Evolutionary conservation across 2,888 invertebrate species (phyloP).

Genomic region (Lasioglossum leucozonium): DNA sequence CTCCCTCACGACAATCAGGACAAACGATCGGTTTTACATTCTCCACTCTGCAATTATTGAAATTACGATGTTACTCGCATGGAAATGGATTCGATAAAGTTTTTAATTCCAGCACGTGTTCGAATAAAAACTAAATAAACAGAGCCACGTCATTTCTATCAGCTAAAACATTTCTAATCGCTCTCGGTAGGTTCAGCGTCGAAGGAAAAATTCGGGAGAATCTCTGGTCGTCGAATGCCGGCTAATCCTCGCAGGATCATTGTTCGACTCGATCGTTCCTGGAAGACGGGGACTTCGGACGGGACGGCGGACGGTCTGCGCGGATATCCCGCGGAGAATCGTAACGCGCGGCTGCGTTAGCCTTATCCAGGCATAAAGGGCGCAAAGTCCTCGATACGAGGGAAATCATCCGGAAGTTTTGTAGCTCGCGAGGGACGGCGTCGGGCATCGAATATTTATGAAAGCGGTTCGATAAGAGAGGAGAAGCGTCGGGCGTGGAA

Average conservation of each 20-base stretch:
- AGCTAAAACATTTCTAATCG: no score
- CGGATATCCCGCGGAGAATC: conserved; percentile 38
- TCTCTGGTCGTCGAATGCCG: background rate
- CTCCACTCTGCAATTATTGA: no score
- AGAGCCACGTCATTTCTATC: no score
- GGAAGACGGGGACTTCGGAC: background rate
- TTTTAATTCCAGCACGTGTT: no score
- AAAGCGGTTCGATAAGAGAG: conserved; percentile 62
- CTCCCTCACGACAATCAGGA: no score
- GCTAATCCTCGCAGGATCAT: background rate
- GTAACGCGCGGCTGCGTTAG: conserved; percentile 36
- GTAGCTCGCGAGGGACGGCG: conserved; percentile 60
- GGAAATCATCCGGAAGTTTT: conserved; percentile 69
- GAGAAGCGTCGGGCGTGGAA: background rate
- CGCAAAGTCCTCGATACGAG: conserved; percentile 65
- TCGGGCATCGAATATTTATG: conserved; percentile 71
- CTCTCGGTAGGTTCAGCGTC: no score
- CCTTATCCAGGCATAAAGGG: conserved; percentile 63
- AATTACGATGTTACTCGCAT: no score
- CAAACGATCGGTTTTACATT: no score
- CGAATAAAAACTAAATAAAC: no score
- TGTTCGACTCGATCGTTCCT: background rate
- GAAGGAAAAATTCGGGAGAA: background rate
- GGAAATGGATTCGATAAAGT: no score
- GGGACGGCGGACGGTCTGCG: background rate